These are phyloP conservation scores for Neosilurus mollespiculum DNA, from an alignment of 2,797 vertebrate species.

Conservation along the genomic window DNA sequence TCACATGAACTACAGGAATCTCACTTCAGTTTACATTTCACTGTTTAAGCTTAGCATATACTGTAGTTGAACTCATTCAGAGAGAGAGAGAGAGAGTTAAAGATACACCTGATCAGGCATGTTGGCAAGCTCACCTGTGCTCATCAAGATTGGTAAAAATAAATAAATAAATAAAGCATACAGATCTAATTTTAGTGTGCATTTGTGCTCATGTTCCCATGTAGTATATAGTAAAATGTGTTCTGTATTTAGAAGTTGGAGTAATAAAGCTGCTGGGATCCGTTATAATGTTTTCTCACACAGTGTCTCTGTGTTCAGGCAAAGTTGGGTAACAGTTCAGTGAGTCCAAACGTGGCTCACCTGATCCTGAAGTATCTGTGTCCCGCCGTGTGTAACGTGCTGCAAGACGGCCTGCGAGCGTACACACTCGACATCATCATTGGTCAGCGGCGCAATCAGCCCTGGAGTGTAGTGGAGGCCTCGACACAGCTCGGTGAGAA, in stretches of 20 bases:
- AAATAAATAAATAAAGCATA: too few species aligned
- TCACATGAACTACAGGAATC: too few species aligned
- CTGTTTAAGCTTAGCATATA: too few species aligned
- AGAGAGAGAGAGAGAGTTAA: too few species aligned
- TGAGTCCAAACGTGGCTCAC: slow-evolving; percentile 95
- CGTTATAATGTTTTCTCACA: not conserved
- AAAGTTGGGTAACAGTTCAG: slow-evolving; percentile 94
- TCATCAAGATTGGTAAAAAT: too few species aligned
- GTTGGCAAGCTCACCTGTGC: too few species aligned
- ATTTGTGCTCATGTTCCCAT: too few species aligned
- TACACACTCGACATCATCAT: slow-evolving; percentile 92
- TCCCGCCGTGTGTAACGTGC: slow-evolving; percentile 84
- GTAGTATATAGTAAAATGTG: too few species aligned
- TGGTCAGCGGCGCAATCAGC: slow-evolving; percentile 88
- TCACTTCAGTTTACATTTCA: too few species aligned
- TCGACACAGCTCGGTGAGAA: slow-evolving; percentile 89
- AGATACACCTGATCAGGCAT: too few species aligned
- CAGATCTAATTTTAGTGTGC: too few species aligned
- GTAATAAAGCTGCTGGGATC: not conserved
- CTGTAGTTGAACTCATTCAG: too few species aligned
- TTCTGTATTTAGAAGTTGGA: not conserved
- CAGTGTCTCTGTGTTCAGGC: slow-evolving; percentile 70
- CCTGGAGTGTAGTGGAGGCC: slow-evolving; percentile 93
- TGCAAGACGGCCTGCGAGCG: slow-evolving; percentile 89
- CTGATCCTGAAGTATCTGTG: slow-evolving; percentile 96